Percentiles rank a stretch among this genome's conserved stretches.
Conservation (phyloP, 2,888 invertebrate genomes). For the Toxonevra muliebris region DNA sequence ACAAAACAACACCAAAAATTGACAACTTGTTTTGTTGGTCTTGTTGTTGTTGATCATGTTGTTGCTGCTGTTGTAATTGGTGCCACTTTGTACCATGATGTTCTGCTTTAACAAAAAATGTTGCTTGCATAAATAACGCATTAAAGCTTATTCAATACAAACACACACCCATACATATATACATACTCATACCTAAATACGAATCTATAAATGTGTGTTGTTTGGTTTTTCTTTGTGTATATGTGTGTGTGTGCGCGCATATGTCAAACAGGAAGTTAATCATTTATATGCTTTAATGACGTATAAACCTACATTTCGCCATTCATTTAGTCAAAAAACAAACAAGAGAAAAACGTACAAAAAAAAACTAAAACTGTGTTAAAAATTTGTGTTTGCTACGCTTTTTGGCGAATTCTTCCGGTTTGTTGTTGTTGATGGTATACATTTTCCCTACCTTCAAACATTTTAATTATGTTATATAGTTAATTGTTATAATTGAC, state of each 20-base stretch:
- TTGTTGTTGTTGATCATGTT: constrained; percentile 6
- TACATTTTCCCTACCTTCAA: neutral
- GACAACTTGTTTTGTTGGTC: neutral
- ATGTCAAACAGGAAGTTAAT: constrained; percentile 28
- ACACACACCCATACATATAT: constrained; percentile 12
- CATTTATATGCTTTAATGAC: constrained; percentile 1
- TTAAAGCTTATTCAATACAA: neutral
- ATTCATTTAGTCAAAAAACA: neutral
- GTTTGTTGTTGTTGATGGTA: constrained; percentile 4
- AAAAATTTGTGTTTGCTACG: constrained; percentile 4
- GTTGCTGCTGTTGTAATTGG: constrained; percentile 22
- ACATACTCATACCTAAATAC: neutral
- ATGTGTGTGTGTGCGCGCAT: constrained; percentile 5
- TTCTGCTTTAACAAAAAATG: neutral
- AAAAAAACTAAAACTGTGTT: constrained; percentile 2
- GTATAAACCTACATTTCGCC: constrained; percentile 26
- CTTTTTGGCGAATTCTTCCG: constrained; percentile 7
- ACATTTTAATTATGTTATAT: neutral
- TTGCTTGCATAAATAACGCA: neutral
- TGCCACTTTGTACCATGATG: constrained; percentile 8
- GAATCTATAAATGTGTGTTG: neutral
- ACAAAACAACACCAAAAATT: too few relatives aligned
- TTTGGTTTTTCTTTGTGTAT: neutral
- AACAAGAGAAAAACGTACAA: neutral
- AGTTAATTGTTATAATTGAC: neutral